Base-by-base conservation (phyloP, 2,113 vertebrate genomes). In the Scomber colias region DNA sequence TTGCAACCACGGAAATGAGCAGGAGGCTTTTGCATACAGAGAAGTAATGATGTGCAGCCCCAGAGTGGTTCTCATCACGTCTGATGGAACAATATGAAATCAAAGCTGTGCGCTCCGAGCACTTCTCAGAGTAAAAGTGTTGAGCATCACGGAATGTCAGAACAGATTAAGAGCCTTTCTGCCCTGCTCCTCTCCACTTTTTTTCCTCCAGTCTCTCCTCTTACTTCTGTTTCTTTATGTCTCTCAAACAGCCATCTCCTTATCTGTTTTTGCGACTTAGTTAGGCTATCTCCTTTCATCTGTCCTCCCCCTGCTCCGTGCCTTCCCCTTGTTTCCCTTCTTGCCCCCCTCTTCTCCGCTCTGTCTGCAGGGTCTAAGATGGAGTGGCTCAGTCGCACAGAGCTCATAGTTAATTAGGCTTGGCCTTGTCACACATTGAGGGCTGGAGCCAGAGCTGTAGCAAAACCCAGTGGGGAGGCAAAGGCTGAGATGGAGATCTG, bases 321-420 rank as follows among this genome's bases (percentile, higher is more conserved):
- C 75, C 57, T 79, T 50, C 70, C 75, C 66, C 51, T 51, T 12
- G 24, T 75, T 75, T 62, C 61, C 74, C 65, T 46, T 49, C 57
- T 60, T 64, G 48, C 24, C 31, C 55, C 35, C 21, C 50, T 30
- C 69, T 49, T 30, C 59, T 49, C 67, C n/a, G 51, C 53, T 80
- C 79, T 71, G 79, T 88, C 87, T 86, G 85, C 69, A 14, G 83
- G 83, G 79, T 81, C 80, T 81, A 80, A 91, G 79, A 90, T 87
- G 81, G 85, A 91, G 90, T 75, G 89, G 83, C 82, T 84, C 82
- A 60, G 81, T 91, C 81, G 30, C 82, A 83, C 76, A 69, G 80
- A 85, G 85, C 88, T 91, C 90, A 90, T 78, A 84, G 87, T 90
- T 95, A 92, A 93, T 94, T 92, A 93, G 90, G 71, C 90, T 79